Base-by-base conservation (phyloP, 2,797 vertebrate species). In the Sphenodon punctatus region DNA sequence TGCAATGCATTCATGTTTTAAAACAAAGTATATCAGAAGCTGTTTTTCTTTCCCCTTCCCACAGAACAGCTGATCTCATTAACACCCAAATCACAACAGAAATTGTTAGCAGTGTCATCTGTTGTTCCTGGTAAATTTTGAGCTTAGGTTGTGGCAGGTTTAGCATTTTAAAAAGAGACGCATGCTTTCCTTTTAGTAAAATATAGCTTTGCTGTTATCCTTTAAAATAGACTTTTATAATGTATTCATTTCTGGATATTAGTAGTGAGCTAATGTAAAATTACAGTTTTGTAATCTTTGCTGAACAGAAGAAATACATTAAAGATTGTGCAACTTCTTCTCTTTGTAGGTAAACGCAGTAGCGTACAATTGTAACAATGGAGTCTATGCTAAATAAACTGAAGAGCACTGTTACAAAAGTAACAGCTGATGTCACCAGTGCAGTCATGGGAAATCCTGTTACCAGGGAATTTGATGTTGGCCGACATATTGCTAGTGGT, bases 401-500 rank as follows among this genome's bases (percentile, higher is more conserved):
- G 75, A 99, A 99, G 94, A 99, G 97, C 85, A 99, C 99, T 0
- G 99, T 99, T 93, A 99, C 98, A 15, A 99, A 99, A 95, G 98
- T 99, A 92, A 99, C 98, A 0, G 99, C 98, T 2, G 98, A 99
- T 76, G 97, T 99, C 92, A 99, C 98, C 92, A 99, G 98, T 23
- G 98, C 98, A 1, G 98, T 99, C 55, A 99, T 99, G 98, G 99
- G 99, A 68, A 99, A 99, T 92, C 99, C 99, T 1, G 98, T 99
- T 87, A 99, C 99, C 10, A 96, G 99, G 85, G 99, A 99, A 82
- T 99, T 99, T 69, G 99, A 99, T 92, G 98, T 99, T 20, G 98
- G 98, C 23, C 96, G 97, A 39, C 99, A 99, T 80, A 97, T 99
- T 63, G 98, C 98, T 81, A 99, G 99, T 49, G 98, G 98, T 58